Evolutionary conservation across 2,888 invertebrate genomes (phyloP), one percentile per base, ranked within the genome.

Genomic region (Enchytraeus crypticus): DNA sequence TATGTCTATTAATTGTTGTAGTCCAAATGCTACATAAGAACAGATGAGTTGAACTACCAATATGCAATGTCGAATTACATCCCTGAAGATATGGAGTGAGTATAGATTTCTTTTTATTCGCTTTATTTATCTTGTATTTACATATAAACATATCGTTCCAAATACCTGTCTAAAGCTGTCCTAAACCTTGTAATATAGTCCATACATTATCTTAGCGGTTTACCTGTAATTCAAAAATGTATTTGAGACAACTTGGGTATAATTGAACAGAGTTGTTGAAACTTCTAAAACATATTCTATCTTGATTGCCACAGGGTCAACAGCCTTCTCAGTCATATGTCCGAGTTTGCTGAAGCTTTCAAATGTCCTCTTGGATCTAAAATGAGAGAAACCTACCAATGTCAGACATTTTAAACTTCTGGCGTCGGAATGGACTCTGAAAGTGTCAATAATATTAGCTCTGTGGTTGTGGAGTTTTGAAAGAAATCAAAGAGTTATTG

Each of bases 261-360:
- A n/a, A n/a, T n/a, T n/a, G n/a, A n/a, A n/a, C n/a, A n/a, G n/a
- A n/a, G n/a, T n/a, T n/a, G n/a, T n/a, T n/a, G n/a, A n/a, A n/a
- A n/a, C n/a, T n/a, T n/a, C n/a, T n/a, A n/a, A n/a, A 43, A 43
- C n/a, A 14, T 14, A 43, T 43, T 14, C 11, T 43, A 43, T 14
- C 43, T 11, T 43, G 43, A 43, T 43, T 43, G 11, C n/a, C 43
- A 43, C n/a, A n/a, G 11, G 43, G 43, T 43, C 43, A 43, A 43
- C 43, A 53, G 60, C 29, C 45, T 46, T 30, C 38, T 56, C 29
- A 55, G 60, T 47, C 54, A 60, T 34, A 60, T 60, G 60, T 26
- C 54, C 26, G 60, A 60, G 56, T 60, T 60, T 32, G 33, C 55
- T 8, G 33, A 45, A 5, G 58, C 51, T 3, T 58, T 51, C 29